Conservation (phyloP, 2,888 invertebrate genomes). For the Labia minor region DNA sequence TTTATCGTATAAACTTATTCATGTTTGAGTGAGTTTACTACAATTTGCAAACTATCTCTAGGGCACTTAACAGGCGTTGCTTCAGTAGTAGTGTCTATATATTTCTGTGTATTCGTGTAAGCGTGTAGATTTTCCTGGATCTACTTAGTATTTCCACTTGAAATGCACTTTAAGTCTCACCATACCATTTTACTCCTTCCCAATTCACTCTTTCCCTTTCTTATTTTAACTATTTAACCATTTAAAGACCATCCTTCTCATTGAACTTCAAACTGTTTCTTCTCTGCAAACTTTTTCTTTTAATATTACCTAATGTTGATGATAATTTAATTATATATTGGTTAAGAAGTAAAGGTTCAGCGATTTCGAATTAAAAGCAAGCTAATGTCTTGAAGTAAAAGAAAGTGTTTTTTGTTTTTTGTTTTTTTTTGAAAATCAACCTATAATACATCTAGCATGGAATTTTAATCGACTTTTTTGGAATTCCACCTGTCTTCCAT, state of each 20-base stretch:
- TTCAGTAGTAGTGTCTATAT: neutral
- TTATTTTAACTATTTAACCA: neutral
- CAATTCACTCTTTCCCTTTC: neutral
- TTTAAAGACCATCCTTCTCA: neutral
- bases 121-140: neutral
- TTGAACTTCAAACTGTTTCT: neutral
- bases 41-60: slow-evolving; percentile 5
- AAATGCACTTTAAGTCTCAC: neutral
- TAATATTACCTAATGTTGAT: too few relatives aligned
- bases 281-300: neutral
- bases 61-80: neutral
- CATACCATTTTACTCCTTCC: too few relatives aligned
- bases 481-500: too few relatives aligned
- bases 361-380: too few relatives aligned
- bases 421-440: too few relatives aligned
- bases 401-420: too few relatives aligned
- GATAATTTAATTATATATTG: too few relatives aligned
- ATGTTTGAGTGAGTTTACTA: slow-evolving; percentile 5
- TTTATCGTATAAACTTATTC: slow-evolving; percentile 13
- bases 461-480: too few relatives aligned
- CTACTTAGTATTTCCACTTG: neutral
- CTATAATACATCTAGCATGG: too few relatives aligned
- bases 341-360: too few relatives aligned
- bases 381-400: too few relatives aligned
- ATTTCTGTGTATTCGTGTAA: neutral